A percentile compares a stretch with the other conserved stretches of the same genome.
Conservation (phyloP, 2,113 vertebrate species). For the Narcine bancroftii region DNA sequence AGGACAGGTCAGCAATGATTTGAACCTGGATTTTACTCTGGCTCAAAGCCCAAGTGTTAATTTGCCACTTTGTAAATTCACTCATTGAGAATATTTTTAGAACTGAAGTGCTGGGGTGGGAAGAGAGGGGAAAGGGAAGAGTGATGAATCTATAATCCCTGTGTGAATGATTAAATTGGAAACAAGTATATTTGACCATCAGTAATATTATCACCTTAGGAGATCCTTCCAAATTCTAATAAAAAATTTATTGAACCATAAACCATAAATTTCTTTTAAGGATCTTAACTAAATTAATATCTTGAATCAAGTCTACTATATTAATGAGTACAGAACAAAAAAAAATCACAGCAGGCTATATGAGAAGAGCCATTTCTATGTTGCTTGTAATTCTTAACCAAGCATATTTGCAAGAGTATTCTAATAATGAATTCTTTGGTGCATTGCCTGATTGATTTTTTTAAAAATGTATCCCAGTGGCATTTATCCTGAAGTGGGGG, state of each 20-base stretch:
- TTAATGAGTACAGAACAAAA: neutral
- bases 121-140: neutral
- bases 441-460: neutral
- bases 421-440: neutral
- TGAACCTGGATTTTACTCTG: neutral
- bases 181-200: neutral
- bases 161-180: neutral
- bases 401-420: neutral
- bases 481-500: neutral
- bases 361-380: neutral
- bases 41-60: constrained; percentile 13
- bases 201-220: neutral
- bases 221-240: neutral
- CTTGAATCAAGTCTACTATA: neutral
- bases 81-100: constrained; percentile 2
- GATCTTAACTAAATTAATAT: constrained; percentile 1
- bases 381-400: neutral
- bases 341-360: neutral
- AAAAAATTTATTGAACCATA: neutral
- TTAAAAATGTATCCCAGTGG: neutral
- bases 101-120: neutral
- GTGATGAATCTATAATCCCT: neutral
- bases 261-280: neutral
- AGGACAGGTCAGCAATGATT: neutral
- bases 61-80: constrained; percentile 4